These are phyloP conservation scores for Oncorhynchus clarkii DNA, from an alignment of 2,113 vertebrate species.

Conservation along the genomic window DNA sequence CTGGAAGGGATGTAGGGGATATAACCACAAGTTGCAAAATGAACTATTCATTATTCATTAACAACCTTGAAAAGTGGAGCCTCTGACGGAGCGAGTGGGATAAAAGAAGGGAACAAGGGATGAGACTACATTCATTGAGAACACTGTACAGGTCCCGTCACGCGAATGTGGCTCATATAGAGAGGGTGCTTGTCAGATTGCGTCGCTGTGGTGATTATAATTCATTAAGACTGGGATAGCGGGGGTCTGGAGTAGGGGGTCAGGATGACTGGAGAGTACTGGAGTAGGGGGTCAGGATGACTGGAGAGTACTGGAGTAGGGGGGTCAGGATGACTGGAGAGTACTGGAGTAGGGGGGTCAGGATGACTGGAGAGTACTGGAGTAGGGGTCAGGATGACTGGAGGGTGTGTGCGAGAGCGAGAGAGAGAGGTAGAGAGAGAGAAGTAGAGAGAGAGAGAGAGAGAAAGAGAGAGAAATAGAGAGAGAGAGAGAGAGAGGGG, in stretches of 20 bases:
- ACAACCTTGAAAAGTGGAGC: slow-evolving; percentile 38
- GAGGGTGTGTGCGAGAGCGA: slow-evolving; percentile 5
- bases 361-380: too few relatives aligned
- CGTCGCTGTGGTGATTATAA: slow-evolving; percentile 14
- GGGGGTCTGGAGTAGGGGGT: background rate
- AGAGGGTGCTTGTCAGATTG: slow-evolving; percentile 17
- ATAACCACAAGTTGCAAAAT: slow-evolving; percentile 23
- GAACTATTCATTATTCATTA: slow-evolving; percentile 48
- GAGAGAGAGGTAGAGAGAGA: background rate
- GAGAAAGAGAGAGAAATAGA: background rate
- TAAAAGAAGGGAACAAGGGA: background rate
- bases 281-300: background rate
- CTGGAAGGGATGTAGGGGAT: slow-evolving; percentile 10
- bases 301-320: too few relatives aligned
- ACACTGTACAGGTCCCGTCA: slow-evolving; percentile 29
- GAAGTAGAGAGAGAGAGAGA: background rate
- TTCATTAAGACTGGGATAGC: slow-evolving; percentile 14
- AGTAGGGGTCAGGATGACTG: background rate
- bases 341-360: too few relatives aligned
- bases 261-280: background rate
- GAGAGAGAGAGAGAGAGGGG: background rate
- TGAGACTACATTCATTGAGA: slow-evolving; percentile 18
- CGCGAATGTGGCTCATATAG: slow-evolving; percentile 11
- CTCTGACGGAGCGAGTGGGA: slow-evolving; percentile 1
- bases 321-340: too few relatives aligned